These are phyloP conservation scores for Hypolimnas misippus DNA, from an alignment of 2,888 invertebrate species.

Conservation along the genomic window DNA sequence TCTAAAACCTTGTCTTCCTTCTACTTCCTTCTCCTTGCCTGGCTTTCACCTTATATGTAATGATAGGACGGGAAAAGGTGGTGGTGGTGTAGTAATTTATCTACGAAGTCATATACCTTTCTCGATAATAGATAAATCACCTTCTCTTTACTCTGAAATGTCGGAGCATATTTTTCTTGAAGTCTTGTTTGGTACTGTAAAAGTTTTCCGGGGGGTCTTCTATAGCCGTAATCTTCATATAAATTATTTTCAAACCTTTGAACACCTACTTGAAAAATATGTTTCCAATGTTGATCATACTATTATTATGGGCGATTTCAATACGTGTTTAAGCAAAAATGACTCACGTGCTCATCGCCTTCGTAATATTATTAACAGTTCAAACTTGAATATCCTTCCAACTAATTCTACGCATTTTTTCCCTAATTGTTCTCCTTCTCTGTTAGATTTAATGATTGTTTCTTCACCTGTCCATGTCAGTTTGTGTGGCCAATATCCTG, in stretches of 20 bases:
- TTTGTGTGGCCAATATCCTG: constrained; percentile 7
- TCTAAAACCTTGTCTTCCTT: background rate
- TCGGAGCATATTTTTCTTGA: constrained; percentile 7
- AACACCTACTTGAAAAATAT: background rate
- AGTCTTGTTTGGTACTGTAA: background rate
- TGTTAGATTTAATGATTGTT: constrained; percentile 4
- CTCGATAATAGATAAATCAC: background rate
- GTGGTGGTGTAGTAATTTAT: background rate
- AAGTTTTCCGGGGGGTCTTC: no score
- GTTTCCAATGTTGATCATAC: background rate
- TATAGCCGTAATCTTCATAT: background rate
- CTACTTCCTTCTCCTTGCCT: background rate
- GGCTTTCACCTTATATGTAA: constrained; percentile 7
- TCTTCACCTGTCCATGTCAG: constrained; percentile 2
- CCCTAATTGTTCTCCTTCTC: background rate
- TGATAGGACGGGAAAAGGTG: constrained; percentile 1
- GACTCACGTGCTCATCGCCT: constrained; percentile 1
- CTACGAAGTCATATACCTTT: constrained; percentile 15
- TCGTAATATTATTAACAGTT: background rate
- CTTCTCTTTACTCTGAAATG: background rate
- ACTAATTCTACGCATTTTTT: constrained; percentile 2
- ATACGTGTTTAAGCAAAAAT: background rate
- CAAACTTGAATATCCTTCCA: background rate
- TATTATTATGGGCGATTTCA: background rate
- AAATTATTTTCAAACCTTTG: background rate